Conservation (phyloP, 2,113 vertebrate species). For the Carassius carassius region DNA sequence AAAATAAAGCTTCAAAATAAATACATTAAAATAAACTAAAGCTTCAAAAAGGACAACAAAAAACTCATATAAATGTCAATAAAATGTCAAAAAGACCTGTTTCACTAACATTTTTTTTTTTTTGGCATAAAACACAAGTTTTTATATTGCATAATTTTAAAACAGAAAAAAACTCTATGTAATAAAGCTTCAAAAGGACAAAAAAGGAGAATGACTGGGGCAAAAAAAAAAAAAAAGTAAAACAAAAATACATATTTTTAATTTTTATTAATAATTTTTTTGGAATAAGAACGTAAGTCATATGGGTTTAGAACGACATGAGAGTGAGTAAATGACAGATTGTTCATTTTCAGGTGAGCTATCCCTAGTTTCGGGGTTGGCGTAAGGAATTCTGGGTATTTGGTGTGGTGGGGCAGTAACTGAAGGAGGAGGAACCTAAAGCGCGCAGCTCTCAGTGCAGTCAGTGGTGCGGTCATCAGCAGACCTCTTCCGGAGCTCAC, state of each 20-base stretch:
- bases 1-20: background rate
- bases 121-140: background rate
- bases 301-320: background rate
- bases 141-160: background rate
- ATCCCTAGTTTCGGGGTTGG: constrained; percentile 6
- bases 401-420: background rate
- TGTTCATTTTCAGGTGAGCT: background rate
- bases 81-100: too few relatives aligned
- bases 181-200: background rate
- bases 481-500: constrained; percentile 87
- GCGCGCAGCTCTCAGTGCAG: constrained; percentile 82
- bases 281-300: background rate
- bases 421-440: constrained; percentile 66
- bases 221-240: too few relatives aligned
- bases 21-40: too few relatives aligned
- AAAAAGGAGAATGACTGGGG: too few relatives aligned
- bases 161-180: too few relatives aligned
- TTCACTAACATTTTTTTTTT: too few relatives aligned
- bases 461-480: constrained; percentile 73
- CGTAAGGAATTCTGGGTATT: background rate
- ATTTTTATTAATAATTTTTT: too few relatives aligned
- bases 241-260: too few relatives aligned
- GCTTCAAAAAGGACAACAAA: too few relatives aligned
- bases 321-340: background rate
- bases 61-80: too few relatives aligned